phyloP scores from a whole-genome alignment of 1,140 invertebrate species.

The Bombus pascuorum region DNA sequence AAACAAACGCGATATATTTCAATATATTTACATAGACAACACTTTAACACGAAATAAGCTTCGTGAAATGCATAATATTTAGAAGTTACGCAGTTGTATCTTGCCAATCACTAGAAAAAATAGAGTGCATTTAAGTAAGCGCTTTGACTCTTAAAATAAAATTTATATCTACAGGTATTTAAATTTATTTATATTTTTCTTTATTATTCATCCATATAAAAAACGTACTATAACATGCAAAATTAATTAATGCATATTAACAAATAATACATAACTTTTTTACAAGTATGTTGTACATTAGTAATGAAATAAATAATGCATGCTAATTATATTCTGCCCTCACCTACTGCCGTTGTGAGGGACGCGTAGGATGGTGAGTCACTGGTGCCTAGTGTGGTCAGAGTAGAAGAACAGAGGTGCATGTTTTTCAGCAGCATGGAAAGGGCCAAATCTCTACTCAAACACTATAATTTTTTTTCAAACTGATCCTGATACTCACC shows the following conservation, averaged over 20 bases:
- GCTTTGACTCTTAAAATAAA: slow-evolving; percentile 8
- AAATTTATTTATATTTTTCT: not conserved
- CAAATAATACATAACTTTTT: slow-evolving; percentile 8
- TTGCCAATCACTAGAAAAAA: slow-evolving; percentile 2
- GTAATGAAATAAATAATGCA: slow-evolving; percentile 64
- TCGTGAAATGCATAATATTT: slow-evolving; percentile 2
- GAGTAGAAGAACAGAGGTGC: slow-evolving; percentile 76
- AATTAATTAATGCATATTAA: not conserved
- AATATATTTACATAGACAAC: not conserved
- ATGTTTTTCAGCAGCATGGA: slow-evolving; percentile 75
- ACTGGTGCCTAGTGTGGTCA: slow-evolving; percentile 79
- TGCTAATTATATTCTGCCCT: slow-evolving; percentile 76
- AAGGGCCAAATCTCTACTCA: slow-evolving; percentile 72
- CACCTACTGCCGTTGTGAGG: slow-evolving; percentile 82
- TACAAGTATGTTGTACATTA: slow-evolving; percentile 25
- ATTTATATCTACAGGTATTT: not conserved
- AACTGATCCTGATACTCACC: slow-evolving; percentile 64
- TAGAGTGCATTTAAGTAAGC: not conserved
- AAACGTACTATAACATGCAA: slow-evolving; percentile 27
- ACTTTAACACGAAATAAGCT: not conserved
- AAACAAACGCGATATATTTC: slow-evolving; percentile 56
- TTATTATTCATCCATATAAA: slow-evolving; percentile 1
- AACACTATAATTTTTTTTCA: slow-evolving; percentile 70
- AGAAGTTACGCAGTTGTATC: not conserved
- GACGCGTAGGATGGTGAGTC: slow-evolving; percentile 81